Evolutionary conservation across 2,113 vertebrate species (phyloP).

Genomic region (Falcunculus frontatus): DNA sequence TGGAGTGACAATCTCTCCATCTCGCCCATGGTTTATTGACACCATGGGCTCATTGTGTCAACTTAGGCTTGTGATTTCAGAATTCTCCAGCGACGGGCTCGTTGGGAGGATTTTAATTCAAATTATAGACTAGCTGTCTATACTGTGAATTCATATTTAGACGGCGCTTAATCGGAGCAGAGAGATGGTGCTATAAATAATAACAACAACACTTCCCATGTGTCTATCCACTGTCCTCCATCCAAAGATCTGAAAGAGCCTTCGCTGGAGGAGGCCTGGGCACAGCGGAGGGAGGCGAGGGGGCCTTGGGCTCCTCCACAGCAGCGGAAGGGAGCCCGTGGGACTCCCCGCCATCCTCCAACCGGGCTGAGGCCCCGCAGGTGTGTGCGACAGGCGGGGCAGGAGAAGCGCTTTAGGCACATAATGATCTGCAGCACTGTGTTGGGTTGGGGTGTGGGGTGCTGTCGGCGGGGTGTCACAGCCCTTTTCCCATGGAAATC

Average conservation of each 20-base stretch:
- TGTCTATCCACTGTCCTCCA: neutral
- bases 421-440: fast-evolving
- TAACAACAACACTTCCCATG: neutral
- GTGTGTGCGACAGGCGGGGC: neutral
- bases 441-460: fast-evolving
- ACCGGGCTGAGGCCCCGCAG: neutral
- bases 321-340: neutral
- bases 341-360: neutral
- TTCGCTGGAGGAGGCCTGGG: neutral
- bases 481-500: neutral
- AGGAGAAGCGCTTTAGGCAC: neutral
- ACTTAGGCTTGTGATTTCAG: conserved; percentile 64
- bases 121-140: conserved; percentile 46
- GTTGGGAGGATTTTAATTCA: conserved; percentile 46
- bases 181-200: conserved; percentile 20
- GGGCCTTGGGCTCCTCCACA: neutral
- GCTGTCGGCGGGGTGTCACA: neutral
- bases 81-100: conserved; percentile 37
- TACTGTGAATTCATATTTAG: conserved; percentile 50
- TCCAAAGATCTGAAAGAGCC: neutral
- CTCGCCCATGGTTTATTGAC: conserved; percentile 67
- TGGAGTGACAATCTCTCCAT: conserved; percentile 65
- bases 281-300: neutral
- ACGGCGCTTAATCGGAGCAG: neutral
- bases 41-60: conserved; percentile 69